Conservation (phyloP, 2,888 invertebrate species). For the Hyalella azteca region DNA sequence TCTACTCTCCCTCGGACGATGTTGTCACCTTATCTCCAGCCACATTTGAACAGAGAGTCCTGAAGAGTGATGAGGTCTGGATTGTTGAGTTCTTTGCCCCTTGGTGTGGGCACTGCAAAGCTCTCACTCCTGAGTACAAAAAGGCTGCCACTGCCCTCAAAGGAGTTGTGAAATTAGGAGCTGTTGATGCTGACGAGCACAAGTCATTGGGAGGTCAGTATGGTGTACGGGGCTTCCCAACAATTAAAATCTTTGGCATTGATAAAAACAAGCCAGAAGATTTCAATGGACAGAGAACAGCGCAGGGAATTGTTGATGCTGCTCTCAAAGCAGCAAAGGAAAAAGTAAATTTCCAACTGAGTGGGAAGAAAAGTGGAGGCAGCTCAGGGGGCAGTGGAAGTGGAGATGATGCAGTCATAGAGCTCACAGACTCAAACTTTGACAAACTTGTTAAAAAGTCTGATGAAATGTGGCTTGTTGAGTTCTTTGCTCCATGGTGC, state of each 20-base stretch:
- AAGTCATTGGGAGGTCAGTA: constrained; percentile 79
- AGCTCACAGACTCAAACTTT: constrained; percentile 95
- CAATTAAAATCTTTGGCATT: constrained; percentile 89
- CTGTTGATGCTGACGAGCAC: constrained; percentile 90
- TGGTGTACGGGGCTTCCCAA: constrained; percentile 90
- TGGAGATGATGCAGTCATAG: constrained; percentile 74
- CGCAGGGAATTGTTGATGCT: constrained; percentile 83
- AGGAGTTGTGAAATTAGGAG: constrained; percentile 93
- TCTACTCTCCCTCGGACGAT: constrained; percentile 63
- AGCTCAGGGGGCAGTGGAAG: constrained; percentile 60
- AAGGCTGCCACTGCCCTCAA: constrained; percentile 92
- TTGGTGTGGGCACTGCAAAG: constrained; percentile 87
- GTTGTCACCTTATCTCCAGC: constrained; percentile 84
- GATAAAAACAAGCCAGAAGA: constrained; percentile 84
- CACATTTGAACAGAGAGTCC: constrained; percentile 85
- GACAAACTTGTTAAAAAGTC: constrained; percentile 87
- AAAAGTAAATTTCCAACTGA: constrained; percentile 75
- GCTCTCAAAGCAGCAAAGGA: constrained; percentile 78
- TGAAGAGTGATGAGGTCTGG: constrained; percentile 87
- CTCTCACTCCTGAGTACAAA: constrained; percentile 88
- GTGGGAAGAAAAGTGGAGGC: constrained; percentile 64
- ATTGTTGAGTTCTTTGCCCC: constrained; percentile 96
- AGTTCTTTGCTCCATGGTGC: constrained; percentile 97
- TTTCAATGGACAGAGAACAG: constrained; percentile 83
- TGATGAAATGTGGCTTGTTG: constrained; percentile 96